Conservation (phyloP, 1,140 invertebrate genomes). For the Gryllus bimaculatus region DNA sequence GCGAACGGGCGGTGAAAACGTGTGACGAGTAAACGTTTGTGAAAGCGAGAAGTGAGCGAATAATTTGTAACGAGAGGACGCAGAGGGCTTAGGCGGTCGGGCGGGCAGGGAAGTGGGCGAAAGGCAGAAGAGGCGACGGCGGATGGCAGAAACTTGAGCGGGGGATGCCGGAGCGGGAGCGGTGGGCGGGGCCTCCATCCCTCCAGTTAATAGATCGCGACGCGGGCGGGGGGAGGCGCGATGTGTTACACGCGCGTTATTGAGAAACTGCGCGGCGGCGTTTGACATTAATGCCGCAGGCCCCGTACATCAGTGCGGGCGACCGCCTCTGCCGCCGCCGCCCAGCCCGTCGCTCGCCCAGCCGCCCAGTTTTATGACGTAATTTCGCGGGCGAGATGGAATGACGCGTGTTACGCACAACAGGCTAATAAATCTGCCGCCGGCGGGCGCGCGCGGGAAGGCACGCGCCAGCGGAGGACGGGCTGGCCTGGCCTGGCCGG, state of each 20-base stretch:
- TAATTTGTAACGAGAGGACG: no score
- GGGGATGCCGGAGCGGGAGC: no score
- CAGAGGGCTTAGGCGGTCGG: no score
- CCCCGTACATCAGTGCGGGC: not conserved
- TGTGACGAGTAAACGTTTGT: no score
- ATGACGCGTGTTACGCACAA: not conserved
- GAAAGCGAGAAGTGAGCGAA: no score
- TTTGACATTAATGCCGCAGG: not conserved
- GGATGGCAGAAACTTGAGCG: no score
- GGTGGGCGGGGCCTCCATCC: no score
- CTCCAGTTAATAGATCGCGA: not conserved
- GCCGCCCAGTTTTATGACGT: conserved; percentile 2
- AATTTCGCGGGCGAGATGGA: not conserved
- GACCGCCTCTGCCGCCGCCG: not conserved
- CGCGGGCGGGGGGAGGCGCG: no score
- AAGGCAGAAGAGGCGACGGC: no score
- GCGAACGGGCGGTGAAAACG: no score
- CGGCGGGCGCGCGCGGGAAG: not conserved
- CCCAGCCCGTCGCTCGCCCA: not conserved
- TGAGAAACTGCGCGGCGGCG: not conserved
- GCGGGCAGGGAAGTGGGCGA: no score
- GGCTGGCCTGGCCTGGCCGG: not conserved
- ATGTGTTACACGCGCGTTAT: conserved; percentile 3
- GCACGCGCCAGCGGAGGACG: not conserved
- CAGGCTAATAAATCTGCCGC: not conserved